Evolutionary conservation across 2,113 vertebrate species (phyloP).

Genomic region (Grammomys dolichurus): DNA sequence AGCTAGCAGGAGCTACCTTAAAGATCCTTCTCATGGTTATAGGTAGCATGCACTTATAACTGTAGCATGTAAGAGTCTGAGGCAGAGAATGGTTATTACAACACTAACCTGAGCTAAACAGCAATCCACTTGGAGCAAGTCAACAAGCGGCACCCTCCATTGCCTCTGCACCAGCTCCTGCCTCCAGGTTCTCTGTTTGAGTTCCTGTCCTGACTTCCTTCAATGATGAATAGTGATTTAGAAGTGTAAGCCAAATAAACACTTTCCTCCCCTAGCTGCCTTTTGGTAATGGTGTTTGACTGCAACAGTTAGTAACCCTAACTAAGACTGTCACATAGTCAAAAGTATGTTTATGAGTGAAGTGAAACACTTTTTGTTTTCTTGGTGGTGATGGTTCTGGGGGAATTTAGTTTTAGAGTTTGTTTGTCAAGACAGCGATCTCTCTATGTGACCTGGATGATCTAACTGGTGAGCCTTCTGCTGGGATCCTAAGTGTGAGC

Average conservation of each 20-base stretch:
- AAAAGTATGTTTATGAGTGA: not conserved
- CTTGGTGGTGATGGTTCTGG: not conserved
- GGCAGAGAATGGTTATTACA: not conserved
- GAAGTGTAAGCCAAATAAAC: not conserved
- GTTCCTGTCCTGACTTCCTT: not conserved
- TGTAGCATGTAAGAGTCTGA: not conserved
- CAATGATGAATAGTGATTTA: not conserved
- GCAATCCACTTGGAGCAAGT: not conserved
- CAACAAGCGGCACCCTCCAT: not conserved
- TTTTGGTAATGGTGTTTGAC: not conserved
- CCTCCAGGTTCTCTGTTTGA: not conserved
- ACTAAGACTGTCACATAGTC: not conserved
- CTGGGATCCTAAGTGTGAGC: not conserved
- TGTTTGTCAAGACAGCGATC: not conserved
- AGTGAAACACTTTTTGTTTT: not conserved
- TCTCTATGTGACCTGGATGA: not conserved
- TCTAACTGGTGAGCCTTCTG: not conserved
- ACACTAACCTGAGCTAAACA: not conserved
- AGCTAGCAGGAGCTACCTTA: not conserved
- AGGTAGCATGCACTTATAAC: no score
- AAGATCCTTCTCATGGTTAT: not conserved
- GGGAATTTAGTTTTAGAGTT: not conserved
- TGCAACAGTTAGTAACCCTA: not conserved
- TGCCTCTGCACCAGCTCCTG: not conserved
- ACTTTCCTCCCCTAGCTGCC: not conserved